Base-by-base conservation (phyloP, 2,888 invertebrate genomes). In the Parochlus steinenii region DNA sequence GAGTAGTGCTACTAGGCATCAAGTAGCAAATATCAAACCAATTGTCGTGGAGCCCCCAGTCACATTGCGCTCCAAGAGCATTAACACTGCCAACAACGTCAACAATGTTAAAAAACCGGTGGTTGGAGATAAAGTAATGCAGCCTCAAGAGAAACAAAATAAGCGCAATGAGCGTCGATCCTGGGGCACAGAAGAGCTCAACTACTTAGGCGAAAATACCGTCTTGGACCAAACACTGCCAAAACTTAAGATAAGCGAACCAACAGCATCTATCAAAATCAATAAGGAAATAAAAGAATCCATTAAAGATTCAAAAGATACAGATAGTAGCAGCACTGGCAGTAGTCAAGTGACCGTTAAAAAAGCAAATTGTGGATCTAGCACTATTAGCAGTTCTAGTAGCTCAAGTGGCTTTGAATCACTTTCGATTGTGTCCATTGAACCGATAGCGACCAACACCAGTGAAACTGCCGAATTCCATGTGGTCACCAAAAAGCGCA, bases 401-500 rank as follows among this genome's bases (percentile, higher is more conserved):
- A 33, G 24, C 8, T 34, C 44, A 37, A 41, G 41, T 29, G 40
- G 42, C 33, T 33, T 40, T 40, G 26, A 39, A 33, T 15, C 27
- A 26, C 23, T 31, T n/a, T 37, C 40, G 4, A 27, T 39, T 12
- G 22, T 38, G 17, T 39, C 42, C 19, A 36, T 32, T 31, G 41
- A 41, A 22, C 30, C 41, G 22, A 22, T 22, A 10, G 8, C 22
- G 22, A 22, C 22, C 6, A 22, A 8, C 10, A 23, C 17, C n/a
- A 50, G 48, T 30, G 74, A 74, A 54, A 65, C 68, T 33, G 64
- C 75, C 8, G 85, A 83, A 50, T 86, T 83, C 60, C 74, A 78
- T 54, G 77, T 81, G 33, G 85, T 86, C 34, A 79, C 76, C 39
- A 85, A 82, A 53, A 78, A 79, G 54, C 80, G 80, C 55, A 74